Evolutionary conservation across 1,140 invertebrate species (phyloP), one percentile per base, ranked within the genome.

Genomic region (Zaprionus inermis): DNA sequence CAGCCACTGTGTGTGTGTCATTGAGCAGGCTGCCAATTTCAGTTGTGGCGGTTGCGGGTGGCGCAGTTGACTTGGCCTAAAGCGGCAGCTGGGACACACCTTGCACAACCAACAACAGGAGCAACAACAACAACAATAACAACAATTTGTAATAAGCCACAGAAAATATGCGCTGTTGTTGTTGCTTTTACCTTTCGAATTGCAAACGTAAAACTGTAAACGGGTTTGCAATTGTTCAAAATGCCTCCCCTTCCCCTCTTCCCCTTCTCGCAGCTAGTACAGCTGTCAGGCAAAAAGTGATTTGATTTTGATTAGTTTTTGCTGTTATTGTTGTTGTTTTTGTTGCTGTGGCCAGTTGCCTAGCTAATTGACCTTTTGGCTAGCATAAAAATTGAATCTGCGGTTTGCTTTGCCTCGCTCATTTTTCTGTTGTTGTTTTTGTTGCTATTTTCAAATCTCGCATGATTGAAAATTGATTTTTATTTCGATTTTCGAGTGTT

Each of bases 141-240:
- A n/a, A n/a, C n/a, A 56, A 24, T 49, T 80, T 75, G 81, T 80
- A 84, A 83, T 83, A 84, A 84, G 81, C 81, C 77, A 83, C 81
- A 49, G 54, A 63, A 66, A 74, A 65, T 75, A 49, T 49, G 57
- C 58, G 36, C 55, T 34, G n/a, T 22, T 49, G 34, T 38, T 38
- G 44, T 49, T 38, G 36, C n/a, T 38, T 49, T 20, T 63, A 81
- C 81, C 81, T 83, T 83, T 83, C 81, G 46, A 83, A 83, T 83
- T 56, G 64, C 71, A 76, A 76, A 66, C 59, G 67, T 65, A 60
- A 65, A 79, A 59, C 24, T 54, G 16, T 76, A 74, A 84, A 83
- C 80, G 49, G 78, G 80, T 83, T 83, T 69, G 67, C 46, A 69
- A 69, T 69, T 69, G 67, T 63, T 56, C 24, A 34, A 32, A 32